Conservation (phyloP, 2,113 vertebrate genomes). For the Camelus dromedarius region DNA sequence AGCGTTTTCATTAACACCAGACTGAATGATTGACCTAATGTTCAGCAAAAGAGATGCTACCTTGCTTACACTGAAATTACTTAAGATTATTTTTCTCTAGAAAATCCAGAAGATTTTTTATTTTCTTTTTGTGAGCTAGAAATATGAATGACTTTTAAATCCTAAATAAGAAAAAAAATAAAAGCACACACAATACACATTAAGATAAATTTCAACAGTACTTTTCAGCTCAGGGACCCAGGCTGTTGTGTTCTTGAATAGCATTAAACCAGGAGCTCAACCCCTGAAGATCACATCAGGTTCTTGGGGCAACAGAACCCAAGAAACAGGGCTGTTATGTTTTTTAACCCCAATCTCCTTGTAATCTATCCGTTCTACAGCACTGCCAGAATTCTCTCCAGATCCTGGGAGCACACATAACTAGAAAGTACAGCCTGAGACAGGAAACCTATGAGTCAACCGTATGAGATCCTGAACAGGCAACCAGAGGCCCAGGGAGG, state of each 20-base stretch:
- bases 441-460: neutral
- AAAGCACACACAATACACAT: neutral
- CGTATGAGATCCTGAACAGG: neutral
- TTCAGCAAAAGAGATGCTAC: neutral
- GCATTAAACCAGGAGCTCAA: neutral
- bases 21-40: constrained; percentile 20
- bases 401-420: neutral
- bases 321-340: neutral
- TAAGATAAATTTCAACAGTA: neutral
- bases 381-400: neutral
- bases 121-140: constrained; percentile 1
- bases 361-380: neutral
- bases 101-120: constrained; percentile 20
- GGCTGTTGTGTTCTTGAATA: neutral
- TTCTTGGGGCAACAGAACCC: neutral
- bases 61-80: neutral
- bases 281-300: neutral
- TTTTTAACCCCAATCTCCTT: neutral
- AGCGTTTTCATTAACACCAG: constrained; percentile 42
- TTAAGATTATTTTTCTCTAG: constrained; percentile 35
- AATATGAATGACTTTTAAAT: neutral
- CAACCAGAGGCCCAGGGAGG: neutral
- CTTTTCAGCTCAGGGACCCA: neutral
- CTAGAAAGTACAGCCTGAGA: neutral
- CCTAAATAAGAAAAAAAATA: neutral